Evolutionary conservation across 2,888 invertebrate species (phyloP), one percentile per base, ranked within the genome.

Genomic region (Eupithecia subumbrata): DNA sequence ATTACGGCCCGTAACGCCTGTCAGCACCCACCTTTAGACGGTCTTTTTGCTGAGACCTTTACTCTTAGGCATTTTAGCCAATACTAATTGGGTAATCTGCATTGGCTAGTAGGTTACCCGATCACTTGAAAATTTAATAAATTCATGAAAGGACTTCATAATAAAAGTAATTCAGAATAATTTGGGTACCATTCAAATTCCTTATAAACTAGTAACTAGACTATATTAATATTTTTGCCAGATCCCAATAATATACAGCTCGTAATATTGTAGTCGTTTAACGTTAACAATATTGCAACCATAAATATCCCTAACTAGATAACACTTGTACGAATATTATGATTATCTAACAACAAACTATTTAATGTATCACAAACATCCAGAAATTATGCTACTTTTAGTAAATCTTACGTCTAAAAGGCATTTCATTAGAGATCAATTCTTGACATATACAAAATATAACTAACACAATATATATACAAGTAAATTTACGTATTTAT

Each of bases 401-500:
- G 79, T 85, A 77, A 82, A 82, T 79, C 87, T 87, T 89, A 88
- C 81, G 82, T 84, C 86, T 90, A 91, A 87, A 92, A 92, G 91
- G 91, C 92, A 89, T 89, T 87, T 89, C 86, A 82, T 78, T 77
- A 87, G 93, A 93, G 93, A 93, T 93, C 93, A 92, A 89, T 84
- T 82, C 84, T 84, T 79, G 78, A 77, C 77, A 71, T 60, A 71
- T 76, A 75, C 73, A 75, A 72, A 78, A 74, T 69, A 78, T 71
- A 75, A 75, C 69, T 74, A 76, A 64, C 37, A 67, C 22, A 40
- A n/a, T n/a, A 40, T 12, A 25, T 71, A 69, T 75, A 73, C 73
- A 76, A 73, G 71, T 60, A 56, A 75, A 76, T 69, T 66, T 78
- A 76, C 70, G 72, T 74, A 72, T 60, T 73, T 25, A 68, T 40